Percentiles rank a stretch among this genome's conserved stretches.
Conservation (phyloP, 1,140 invertebrate genomes). For the Euglossa dilemma region DNA sequence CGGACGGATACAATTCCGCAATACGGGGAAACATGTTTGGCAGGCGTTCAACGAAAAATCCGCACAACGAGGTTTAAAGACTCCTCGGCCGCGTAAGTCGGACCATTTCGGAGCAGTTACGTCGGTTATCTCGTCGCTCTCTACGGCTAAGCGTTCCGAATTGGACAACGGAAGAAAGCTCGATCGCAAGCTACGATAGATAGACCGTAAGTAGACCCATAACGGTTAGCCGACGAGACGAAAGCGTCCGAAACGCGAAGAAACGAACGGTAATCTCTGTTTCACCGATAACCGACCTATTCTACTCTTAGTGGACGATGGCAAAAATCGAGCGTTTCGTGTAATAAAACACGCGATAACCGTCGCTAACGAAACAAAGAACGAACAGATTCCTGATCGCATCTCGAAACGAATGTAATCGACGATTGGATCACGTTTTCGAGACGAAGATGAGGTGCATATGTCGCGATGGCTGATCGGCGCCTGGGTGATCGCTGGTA, state of each 20-base stretch:
- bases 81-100: background rate
- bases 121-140: background rate
- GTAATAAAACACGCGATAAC: background rate
- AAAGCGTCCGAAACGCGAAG: too few species aligned
- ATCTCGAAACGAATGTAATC: too few species aligned
- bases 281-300: background rate
- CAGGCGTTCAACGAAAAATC: slow-evolving; percentile 5
- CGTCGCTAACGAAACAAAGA: too few species aligned
- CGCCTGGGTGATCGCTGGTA: background rate
- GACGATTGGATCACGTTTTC: too few species aligned
- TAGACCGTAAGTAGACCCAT: too few species aligned
- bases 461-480: background rate
- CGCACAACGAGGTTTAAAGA: background rate
- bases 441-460: background rate
- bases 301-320: background rate
- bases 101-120: background rate
- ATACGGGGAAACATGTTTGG: slow-evolving; percentile 1
- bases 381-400: too few species aligned
- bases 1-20: background rate
- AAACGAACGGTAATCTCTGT: background rate
- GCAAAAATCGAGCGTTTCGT: background rate
- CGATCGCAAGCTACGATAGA: too few species aligned
- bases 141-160: background rate
- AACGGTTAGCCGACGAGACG: background rate
- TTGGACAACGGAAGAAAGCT: background rate